Conservation (phyloP, 2,888 invertebrate species). For the Orthonevra nobilis region DNA sequence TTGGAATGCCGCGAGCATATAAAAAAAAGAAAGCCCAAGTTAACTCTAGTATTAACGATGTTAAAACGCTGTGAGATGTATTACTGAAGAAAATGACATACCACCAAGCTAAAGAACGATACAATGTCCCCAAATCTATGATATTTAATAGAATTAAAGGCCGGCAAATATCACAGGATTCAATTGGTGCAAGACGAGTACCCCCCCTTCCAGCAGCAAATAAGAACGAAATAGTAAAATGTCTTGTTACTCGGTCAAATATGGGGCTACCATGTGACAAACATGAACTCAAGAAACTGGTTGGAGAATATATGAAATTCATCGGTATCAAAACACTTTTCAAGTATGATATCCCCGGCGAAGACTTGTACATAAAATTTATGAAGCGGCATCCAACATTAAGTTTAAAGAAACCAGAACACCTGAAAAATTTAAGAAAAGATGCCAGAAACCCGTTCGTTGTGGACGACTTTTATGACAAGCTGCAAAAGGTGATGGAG, state of each 20-base stretch:
- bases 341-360: neutral
- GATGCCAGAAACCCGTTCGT: constrained; percentile 12
- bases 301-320: neutral
- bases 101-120: neutral
- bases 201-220: neutral
- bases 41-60: neutral
- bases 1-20: neutral
- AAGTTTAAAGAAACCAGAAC: constrained; percentile 2
- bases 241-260: neutral
- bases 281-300: neutral
- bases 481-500: constrained; percentile 11
- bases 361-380: constrained; percentile 3
- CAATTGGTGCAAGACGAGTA: neutral
- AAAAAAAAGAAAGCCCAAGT: neutral
- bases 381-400: constrained; percentile 1
- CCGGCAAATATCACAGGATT: neutral
- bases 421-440: neutral
- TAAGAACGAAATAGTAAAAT: constrained; percentile 1
- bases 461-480: constrained; percentile 31
- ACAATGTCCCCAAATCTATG: neutral
- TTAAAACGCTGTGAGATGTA: too few relatives aligned
- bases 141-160: neutral
- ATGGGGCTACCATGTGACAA: constrained; percentile 5
- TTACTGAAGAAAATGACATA: neutral
- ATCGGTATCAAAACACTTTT: constrained; percentile 5